Conservation (phyloP, 2,888 invertebrate species). For the Sphecodes monilicornis region DNA sequence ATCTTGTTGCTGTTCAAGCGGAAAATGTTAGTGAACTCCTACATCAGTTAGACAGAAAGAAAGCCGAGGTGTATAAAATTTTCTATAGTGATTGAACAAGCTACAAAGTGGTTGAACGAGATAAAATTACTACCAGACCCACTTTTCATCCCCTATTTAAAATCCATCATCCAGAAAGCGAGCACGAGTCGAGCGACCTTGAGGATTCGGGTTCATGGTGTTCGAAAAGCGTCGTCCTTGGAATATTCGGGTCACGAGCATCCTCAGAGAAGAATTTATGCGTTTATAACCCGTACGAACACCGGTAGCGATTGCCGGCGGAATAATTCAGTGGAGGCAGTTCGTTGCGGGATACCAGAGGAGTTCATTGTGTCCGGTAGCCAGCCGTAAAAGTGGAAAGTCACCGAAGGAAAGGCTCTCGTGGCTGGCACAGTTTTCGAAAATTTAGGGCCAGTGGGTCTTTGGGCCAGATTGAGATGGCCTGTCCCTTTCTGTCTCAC, state of each 20-base stretch:
- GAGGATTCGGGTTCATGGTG: no score
- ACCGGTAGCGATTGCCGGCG: slow-evolving; percentile 56
- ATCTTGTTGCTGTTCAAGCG: no score
- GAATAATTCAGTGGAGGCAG: slow-evolving; percentile 23
- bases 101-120: no score
- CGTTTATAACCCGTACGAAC: slow-evolving; percentile 63
- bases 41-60: no score
- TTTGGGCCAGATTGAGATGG: slow-evolving; percentile 52
- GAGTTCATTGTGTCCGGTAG: slow-evolving; percentile 30
- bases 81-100: no score
- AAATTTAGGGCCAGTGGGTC: slow-evolving; percentile 72
- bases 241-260: slow-evolving; percentile 33
- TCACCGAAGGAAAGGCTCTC: slow-evolving; percentile 40
- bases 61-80: no score
- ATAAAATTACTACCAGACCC: no score
- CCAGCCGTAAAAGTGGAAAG: slow-evolving; percentile 68
- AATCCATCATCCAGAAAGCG: no score
- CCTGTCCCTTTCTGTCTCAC: neutral
- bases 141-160: no score
- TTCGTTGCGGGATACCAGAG: slow-evolving; percentile 39
- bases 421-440: slow-evolving; percentile 65
- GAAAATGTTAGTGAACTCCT: no score
- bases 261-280: slow-evolving; percentile 53
- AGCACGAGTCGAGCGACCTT: no score
- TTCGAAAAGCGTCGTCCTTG: slow-evolving; percentile 15